Conservation (phyloP, 1,140 invertebrate genomes). For the Drosophila bocqueti region DNA sequence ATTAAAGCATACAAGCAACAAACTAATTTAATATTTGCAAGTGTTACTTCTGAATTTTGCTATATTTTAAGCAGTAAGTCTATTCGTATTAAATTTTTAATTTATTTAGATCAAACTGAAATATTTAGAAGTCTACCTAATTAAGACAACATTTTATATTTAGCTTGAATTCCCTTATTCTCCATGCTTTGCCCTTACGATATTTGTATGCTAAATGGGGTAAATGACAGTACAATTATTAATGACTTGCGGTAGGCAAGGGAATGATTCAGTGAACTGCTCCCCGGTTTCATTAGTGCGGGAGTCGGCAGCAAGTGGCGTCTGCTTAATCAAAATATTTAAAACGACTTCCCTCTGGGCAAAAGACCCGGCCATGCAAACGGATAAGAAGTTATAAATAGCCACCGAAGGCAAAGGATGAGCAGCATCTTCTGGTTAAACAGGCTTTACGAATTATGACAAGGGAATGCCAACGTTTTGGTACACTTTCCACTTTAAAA, state of each 20-base stretch:
- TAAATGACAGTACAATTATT: slow-evolving; percentile 27
- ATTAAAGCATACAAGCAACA: too few species aligned
- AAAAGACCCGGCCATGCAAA: slow-evolving; percentile 17
- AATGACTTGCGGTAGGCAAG: slow-evolving; percentile 62
- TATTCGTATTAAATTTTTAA: background rate
- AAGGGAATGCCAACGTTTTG: background rate
- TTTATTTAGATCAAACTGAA: background rate
- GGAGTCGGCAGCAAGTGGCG: slow-evolving; percentile 62
- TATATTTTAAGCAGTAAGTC: too few species aligned
- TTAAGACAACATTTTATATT: background rate
- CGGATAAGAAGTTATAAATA: slow-evolving; percentile 59
- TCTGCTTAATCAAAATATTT: slow-evolving; percentile 79
- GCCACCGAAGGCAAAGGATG: slow-evolving; percentile 49
- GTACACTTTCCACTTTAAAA: background rate
- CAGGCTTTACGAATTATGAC: slow-evolving; percentile 54
- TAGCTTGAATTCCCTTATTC: background rate
- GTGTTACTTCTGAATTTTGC: too few species aligned
- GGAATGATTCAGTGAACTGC: background rate
- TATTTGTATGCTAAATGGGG: slow-evolving; percentile 3
- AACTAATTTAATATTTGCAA: too few species aligned
- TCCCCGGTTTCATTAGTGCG: slow-evolving; percentile 34
- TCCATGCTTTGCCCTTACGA: too few species aligned
- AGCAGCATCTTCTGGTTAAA: slow-evolving; percentile 21
- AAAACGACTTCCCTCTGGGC: slow-evolving; percentile 68
- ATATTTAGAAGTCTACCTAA: background rate